Evolutionary conservation across 64 coral and sea anemone genomes (phyloP).

Genomic region (Actinia equina): DNA sequence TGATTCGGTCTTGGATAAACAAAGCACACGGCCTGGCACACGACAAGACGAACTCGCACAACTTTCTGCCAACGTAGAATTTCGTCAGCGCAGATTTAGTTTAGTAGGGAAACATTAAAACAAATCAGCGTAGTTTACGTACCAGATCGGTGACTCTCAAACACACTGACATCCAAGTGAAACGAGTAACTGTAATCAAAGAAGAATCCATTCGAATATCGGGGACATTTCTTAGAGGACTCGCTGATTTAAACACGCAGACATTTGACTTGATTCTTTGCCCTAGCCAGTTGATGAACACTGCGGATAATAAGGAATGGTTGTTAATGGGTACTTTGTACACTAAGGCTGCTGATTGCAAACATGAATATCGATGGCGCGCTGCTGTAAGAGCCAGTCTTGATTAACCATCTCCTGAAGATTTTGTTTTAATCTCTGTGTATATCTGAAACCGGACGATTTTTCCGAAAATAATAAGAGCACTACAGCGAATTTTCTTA

Average conservation of each 20-base stretch:
- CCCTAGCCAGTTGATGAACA: conserved; percentile 31
- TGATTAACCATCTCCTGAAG: not conserved
- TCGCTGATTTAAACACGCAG: not conserved
- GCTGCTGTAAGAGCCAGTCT: conserved; percentile 35
- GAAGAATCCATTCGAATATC: conserved; percentile 50
- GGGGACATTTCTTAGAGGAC: conserved; percentile 33
- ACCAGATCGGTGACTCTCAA: conserved; percentile 4
- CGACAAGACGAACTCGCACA: not conserved
- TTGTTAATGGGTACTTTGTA: conserved; percentile 58
- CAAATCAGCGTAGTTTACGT: not conserved
- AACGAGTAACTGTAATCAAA: conserved; percentile 31
- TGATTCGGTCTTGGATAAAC: conserved; percentile 1
- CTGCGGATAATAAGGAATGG: conserved; percentile 12
- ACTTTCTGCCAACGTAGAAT: conserved; percentile 32
- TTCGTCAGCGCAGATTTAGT: conserved; percentile 26
- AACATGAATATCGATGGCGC: conserved; percentile 41
- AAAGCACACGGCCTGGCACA: not conserved
- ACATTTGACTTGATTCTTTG: conserved; percentile 69
- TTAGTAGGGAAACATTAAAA: not conserved
- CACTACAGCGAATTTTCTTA: too few species aligned
- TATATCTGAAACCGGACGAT: too few species aligned
- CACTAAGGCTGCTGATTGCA: conserved; percentile 36
- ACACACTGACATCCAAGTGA: conserved; percentile 26
- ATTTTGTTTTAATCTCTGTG: too few species aligned
- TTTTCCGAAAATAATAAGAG: too few species aligned